Percentiles rank a stretch among this genome's conserved stretches.
Conservation (phyloP, 1,140 invertebrate genomes). For the Aphidius ervi region DNA sequence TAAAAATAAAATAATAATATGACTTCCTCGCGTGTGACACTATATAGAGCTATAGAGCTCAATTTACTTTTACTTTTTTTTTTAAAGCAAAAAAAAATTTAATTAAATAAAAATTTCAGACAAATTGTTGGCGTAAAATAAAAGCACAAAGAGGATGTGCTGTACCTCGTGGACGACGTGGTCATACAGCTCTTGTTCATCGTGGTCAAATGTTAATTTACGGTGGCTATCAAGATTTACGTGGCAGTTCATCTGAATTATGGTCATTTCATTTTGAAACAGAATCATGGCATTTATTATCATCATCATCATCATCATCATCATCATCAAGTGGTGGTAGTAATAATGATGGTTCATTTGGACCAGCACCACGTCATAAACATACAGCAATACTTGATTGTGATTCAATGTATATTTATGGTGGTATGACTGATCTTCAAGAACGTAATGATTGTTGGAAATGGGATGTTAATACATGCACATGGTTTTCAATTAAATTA, state of each 20-base stretch:
- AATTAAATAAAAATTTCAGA: slow-evolving; percentile 41
- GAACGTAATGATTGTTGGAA: slow-evolving; percentile 80
- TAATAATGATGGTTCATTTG: slow-evolving; percentile 20
- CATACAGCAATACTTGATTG: slow-evolving; percentile 80
- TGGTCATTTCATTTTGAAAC: slow-evolving; percentile 86
- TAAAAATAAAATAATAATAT: not conserved
- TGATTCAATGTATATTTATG: slow-evolving; percentile 80
- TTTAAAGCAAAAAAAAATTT: not conserved
- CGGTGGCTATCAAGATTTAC: slow-evolving; percentile 84
- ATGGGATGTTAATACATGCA: slow-evolving; percentile 66
- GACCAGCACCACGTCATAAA: slow-evolving; percentile 72
- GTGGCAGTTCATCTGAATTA: slow-evolving; percentile 78
- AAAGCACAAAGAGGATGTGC: slow-evolving; percentile 56
- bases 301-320: slow-evolving; percentile 32
- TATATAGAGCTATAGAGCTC: too few relatives aligned
- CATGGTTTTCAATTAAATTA: slow-evolving; percentile 61
- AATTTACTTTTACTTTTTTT: slow-evolving; percentile 3
- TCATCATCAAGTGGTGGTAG: slow-evolving; percentile 47
- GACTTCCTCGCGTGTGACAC: not conserved
- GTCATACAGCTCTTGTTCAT: slow-evolving; percentile 78
- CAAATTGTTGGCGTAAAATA: slow-evolving; percentile 67
- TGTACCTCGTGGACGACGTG: slow-evolving; percentile 72
- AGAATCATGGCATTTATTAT: slow-evolving; percentile 70
- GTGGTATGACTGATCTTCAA: slow-evolving; percentile 83
- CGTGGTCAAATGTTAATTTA: slow-evolving; percentile 79